Percentiles rank a stretch among this genome's conserved stretches.
phyloP scores from a whole-genome alignment of 53 echinoderm and acorn worm genomes.

The Patiria pectinifera region DNA sequence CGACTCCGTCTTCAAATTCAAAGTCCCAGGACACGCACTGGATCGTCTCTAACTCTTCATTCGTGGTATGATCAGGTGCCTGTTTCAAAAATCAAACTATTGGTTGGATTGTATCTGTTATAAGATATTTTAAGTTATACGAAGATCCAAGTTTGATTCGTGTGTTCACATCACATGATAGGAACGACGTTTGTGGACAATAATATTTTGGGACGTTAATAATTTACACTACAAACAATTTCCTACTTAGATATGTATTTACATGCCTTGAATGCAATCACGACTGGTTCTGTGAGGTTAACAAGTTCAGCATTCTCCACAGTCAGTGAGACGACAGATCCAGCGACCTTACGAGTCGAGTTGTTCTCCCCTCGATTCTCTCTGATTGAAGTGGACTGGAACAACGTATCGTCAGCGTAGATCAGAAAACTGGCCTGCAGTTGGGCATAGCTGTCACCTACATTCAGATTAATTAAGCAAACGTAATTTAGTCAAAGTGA shows the following conservation, averaged over 20 bases:
- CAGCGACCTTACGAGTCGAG: background rate
- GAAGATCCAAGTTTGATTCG: too few species aligned
- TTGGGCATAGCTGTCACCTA: background rate
- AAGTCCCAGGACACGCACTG: conserved; percentile 92
- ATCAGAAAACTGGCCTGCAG: conserved; percentile 24
- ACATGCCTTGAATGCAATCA: conserved; percentile 54
- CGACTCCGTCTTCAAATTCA: conserved; percentile 61
- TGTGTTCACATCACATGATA: too few species aligned
- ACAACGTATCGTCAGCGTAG: conserved; percentile 35
- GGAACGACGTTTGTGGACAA: too few species aligned
- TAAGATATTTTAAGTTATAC: too few species aligned
- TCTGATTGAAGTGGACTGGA: background rate
- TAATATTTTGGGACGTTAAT: too few species aligned
- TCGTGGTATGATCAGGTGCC: conserved; percentile 19
- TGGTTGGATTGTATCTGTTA: too few species aligned
- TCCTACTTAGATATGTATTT: background rate
- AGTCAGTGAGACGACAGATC: conserved; percentile 34
- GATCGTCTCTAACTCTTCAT: conserved; percentile 15
- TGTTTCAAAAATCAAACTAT: background rate
- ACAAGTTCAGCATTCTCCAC: conserved; percentile 51
- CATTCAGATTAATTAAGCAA: background rate
- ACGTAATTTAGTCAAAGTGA: background rate
- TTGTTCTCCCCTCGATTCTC: background rate
- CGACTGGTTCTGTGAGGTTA: conserved; percentile 69
- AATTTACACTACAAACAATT: background rate